Base-by-base conservation (phyloP, 2,888 invertebrate genomes). In the Cataglyphis livida region DNA sequence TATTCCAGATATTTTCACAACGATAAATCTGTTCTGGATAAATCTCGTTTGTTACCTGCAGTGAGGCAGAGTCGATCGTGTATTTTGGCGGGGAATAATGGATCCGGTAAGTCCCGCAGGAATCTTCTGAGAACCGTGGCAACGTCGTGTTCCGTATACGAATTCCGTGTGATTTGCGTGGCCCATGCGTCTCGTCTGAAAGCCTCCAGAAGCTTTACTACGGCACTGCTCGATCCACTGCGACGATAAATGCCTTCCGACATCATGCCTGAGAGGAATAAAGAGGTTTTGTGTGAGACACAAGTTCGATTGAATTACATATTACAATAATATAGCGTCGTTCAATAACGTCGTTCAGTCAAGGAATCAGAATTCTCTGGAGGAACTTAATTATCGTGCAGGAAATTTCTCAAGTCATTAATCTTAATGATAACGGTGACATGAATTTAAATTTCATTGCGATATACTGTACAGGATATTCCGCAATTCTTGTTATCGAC, bases 181-280 rank as follows among this genome's bases (percentile, higher is more conserved):
- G 97, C 96, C 96, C 98, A 98, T 18, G 98, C 97, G 93, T 98
- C 97, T 87, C 97, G 96, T 4, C 97, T 96, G 93, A 98, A 98
- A 70, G 96, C 95, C 9, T 96, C 96, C 82, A 98, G 95, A 25
- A 99, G 95, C 85, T 96, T 96, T 0, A 97, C 95, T 25, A 98
- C 96, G 9, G 97, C 96, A 32, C 97, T 96, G 89, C 97, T 97
- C 44, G 97, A 97, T 28, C 98, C 98, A 25, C 97, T 97, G 75
- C 97, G 96, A 5, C 98, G 96, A 94, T 98, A 99, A 90, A 99
- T 98, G 3, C 98, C 98, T 94, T 98, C 98, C 0, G 97, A 96
- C 95, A 98, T 96, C 89, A 97, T 97, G 9, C 97, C 97, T 97
- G 94, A 12, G 94, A 93, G 73, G n/a, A 51, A 76, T 15, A 78